Percentiles rank a stretch among this genome's conserved stretches.
phyloP scores from a whole-genome alignment of 2,113 vertebrate species.

The Prunella fulvescens region DNA sequence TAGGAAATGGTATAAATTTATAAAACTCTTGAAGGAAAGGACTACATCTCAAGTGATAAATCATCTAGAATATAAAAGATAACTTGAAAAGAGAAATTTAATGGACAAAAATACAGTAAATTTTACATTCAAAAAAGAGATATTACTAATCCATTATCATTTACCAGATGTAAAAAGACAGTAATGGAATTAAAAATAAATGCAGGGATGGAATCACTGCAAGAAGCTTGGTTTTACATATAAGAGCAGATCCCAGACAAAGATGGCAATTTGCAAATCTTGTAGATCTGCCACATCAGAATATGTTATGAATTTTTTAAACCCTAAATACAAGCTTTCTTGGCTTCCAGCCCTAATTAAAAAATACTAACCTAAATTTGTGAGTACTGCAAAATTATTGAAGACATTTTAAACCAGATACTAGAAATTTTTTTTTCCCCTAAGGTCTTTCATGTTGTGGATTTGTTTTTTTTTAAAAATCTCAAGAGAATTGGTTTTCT shows the following conservation, averaged over 20 bases:
- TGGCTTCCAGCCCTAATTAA: background rate
- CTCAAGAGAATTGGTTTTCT: rapidly evolving
- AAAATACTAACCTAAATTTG: background rate
- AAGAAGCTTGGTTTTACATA: background rate
- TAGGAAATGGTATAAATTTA: background rate
- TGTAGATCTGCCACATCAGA: background rate
- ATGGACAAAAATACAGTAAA: background rate
- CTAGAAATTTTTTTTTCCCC: background rate
- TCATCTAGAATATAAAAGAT: background rate
- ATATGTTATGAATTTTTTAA: background rate
- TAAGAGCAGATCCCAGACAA: background rate
- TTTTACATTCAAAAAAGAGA: background rate
- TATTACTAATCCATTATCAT: background rate
- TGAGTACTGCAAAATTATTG: background rate
- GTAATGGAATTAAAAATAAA: background rate
- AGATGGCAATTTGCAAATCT: background rate
- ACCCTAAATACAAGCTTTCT: background rate
- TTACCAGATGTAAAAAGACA: background rate
- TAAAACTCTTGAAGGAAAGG: background rate
- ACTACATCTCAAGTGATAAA: background rate
- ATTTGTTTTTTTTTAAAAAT: background rate
- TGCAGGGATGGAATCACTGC: background rate
- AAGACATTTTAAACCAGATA: background rate
- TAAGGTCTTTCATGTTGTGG: background rate
- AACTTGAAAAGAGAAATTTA: background rate